Percentiles rank a stretch among this genome's conserved stretches.
These are phyloP conservation scores for Xanthorhoe designata DNA, from an alignment of 2,888 invertebrate species.

Conservation along the genomic window DNA sequence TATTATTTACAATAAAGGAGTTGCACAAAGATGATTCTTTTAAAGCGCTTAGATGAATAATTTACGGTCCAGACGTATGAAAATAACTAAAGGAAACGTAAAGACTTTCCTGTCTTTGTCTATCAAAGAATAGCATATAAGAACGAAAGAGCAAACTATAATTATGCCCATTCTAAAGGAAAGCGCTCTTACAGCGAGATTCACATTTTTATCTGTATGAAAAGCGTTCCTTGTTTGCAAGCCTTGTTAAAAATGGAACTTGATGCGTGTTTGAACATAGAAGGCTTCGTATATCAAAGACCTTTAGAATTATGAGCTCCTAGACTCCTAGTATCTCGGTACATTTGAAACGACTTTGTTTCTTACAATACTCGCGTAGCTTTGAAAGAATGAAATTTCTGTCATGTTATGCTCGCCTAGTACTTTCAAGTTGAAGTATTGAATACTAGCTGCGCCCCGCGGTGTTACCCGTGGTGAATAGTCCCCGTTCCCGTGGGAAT, in stretches of 20 bases:
- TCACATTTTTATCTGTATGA: constrained; percentile 21
- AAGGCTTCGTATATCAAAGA: constrained; percentile 29
- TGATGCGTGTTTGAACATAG: constrained; percentile 41
- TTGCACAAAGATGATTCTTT: background rate
- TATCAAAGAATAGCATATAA: background rate
- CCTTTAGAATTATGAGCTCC: constrained; percentile 13
- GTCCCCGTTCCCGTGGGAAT: too few relatives aligned
- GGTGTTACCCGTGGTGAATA: too few relatives aligned
- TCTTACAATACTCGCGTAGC: background rate
- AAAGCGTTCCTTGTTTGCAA: constrained; percentile 33
- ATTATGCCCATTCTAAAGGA: background rate
- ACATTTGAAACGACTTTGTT: background rate
- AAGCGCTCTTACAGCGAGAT: constrained; percentile 1
- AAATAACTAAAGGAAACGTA: background rate
- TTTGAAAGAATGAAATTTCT: constrained; percentile 1
- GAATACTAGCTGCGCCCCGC: too few relatives aligned
- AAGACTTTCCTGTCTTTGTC: background rate
- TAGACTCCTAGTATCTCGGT: constrained; percentile 12
- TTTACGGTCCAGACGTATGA: background rate
- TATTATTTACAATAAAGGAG: background rate
- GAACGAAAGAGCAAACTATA: background rate
- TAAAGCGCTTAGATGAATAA: background rate
- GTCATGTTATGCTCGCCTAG: constrained; percentile 18
- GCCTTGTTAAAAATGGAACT: constrained; percentile 44
- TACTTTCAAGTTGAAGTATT: constrained; percentile 3